These are phyloP conservation scores for Caracal caracal DNA, from an alignment of 2,113 vertebrate species.

Conservation along the genomic window DNA sequence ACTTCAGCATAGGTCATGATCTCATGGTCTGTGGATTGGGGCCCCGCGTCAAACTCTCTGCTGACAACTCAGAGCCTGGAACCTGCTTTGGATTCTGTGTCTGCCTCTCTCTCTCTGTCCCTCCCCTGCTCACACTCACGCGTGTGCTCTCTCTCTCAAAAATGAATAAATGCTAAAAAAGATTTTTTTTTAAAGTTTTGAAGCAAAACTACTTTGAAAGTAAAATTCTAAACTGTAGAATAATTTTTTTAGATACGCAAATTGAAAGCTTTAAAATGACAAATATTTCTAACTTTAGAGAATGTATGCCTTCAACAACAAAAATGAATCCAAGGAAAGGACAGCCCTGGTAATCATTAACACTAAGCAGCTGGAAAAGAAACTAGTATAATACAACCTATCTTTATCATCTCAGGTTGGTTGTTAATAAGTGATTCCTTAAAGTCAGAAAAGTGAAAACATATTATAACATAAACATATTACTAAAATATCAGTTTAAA, in stretches of 20 bases:
- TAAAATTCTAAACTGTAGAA: background rate
- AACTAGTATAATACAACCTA: background rate
- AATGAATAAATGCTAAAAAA: too few relatives aligned
- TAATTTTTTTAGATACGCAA: background rate
- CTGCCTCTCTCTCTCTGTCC: too few relatives aligned
- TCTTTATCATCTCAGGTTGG: background rate
- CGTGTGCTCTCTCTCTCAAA: too few relatives aligned
- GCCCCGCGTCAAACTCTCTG: too few relatives aligned
- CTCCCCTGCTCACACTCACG: too few relatives aligned
- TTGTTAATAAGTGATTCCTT: background rate
- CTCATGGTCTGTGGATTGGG: too few relatives aligned
- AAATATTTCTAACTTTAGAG: constrained; percentile 37
- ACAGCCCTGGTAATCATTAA: background rate
- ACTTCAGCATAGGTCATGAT: too few relatives aligned
- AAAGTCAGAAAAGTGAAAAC: background rate
- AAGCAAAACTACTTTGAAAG: background rate
- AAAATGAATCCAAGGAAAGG: background rate
- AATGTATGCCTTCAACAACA: constrained; percentile 9
- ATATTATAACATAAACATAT: background rate
- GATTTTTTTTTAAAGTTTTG: background rate
- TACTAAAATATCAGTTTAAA: background rate
- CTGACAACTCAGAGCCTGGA: too few relatives aligned
- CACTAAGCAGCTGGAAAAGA: background rate
- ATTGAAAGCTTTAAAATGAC: constrained; percentile 4
- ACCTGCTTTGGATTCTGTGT: too few relatives aligned